Evolutionary conservation across 2,113 vertebrate genomes (phyloP), one percentile per base, ranked within the genome.

Genomic region (Chionomys nivalis): DNA sequence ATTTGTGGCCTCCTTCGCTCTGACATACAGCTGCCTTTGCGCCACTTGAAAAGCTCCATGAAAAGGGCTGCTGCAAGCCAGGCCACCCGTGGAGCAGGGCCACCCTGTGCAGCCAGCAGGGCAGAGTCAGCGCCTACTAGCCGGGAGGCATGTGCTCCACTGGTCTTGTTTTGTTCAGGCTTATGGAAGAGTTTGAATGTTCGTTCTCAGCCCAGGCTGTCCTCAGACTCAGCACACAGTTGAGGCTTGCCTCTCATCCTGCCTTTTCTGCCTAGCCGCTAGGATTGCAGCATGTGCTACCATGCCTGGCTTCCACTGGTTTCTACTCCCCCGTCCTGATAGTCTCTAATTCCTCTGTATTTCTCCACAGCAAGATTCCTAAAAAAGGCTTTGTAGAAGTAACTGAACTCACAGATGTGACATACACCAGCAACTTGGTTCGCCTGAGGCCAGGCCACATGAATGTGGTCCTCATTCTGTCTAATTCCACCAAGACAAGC

Each of bases 351-450:
- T 90, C n/a, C 0, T 87, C 23, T 0, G 0, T 28, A 0, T 93
- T 96, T 73, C 78, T 55, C 92, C 91, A 88, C 92, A 98, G 98
- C 98, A 99, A 99, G 85, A 97, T 99, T 68, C 99, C 99, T 39
- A 99, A 99, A 83, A 99, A 99, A 97, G 99, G 98, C 91, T 99
- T 99, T 31, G 99, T 99, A 31, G 99, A 99, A 97, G 99, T 99
- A 94, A 99, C 99, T 0, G 99, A 99, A 98, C 98, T 99, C 75
- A 99, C 99, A 0, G 99, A 99, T 65, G 99, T 99, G 95, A 99
- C 99, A 0, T 99, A 99, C 97, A 99, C 98, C 92, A 99, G 99
- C 95, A 99, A 99, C 98, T 89, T 99, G 96, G 99, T 99, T 11
- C 99, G 99, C 95, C 98, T 99, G 97, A 98, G 99, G 96, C 99